These are phyloP conservation scores for Agriopis aurantiaria DNA, from an alignment of 2,888 invertebrate species.

Conservation along the genomic window DNA sequence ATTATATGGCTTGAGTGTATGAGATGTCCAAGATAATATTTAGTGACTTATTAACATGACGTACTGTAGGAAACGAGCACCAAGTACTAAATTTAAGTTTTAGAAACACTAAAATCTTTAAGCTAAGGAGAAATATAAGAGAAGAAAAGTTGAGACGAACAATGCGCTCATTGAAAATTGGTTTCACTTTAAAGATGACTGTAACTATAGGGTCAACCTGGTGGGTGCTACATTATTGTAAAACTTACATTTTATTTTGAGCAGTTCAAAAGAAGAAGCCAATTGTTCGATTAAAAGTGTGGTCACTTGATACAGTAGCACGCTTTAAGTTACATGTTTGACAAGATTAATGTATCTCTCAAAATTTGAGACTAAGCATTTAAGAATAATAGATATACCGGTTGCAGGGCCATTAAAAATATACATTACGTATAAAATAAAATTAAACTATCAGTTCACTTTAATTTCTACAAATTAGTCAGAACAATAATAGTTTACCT, in stretches of 20 bases:
- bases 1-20: conserved; percentile 27
- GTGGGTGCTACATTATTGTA: conserved; percentile 1
- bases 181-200: neutral
- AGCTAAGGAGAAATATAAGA: conserved; percentile 17
- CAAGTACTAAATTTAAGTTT: conserved; percentile 48
- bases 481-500: conserved; percentile 12
- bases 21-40: conserved; percentile 29
- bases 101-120: conserved; percentile 25
- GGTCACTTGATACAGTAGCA: conserved; percentile 71
- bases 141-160: conserved; percentile 8
- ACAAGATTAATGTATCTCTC: conserved; percentile 10
- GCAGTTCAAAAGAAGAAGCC: conserved; percentile 13
- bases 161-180: neutral
- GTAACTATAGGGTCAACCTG: neutral
- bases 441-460: conserved; percentile 43
- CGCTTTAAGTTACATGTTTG: conserved; percentile 39
- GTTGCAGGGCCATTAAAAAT: conserved; percentile 33
- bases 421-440: conserved; percentile 32
- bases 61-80: conserved; percentile 75
- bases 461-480: conserved; percentile 17
- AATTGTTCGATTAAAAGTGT: conserved; percentile 42
- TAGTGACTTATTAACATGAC: conserved; percentile 50
- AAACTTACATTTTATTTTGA: conserved; percentile 14
- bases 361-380: conserved; percentile 23
- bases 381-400: conserved; percentile 21